Conservation (phyloP, 2,888 invertebrate genomes). For the Diadegma fenestrale region DNA sequence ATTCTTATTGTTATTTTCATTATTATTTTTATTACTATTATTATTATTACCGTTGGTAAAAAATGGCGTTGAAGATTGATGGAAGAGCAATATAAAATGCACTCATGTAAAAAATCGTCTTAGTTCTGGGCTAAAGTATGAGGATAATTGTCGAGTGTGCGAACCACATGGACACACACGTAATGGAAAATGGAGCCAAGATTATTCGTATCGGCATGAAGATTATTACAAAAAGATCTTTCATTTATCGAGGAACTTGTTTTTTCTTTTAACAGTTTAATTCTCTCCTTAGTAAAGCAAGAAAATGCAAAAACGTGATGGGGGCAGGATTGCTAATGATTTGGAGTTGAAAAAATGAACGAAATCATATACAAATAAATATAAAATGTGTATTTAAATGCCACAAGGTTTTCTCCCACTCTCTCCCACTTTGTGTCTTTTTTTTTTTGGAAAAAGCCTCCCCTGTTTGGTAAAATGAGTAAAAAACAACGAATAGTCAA, state of each 20-base stretch:
- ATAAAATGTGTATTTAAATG: slow-evolving; percentile 81
- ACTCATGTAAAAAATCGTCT: slow-evolving; percentile 58
- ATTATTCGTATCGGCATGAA: slow-evolving; percentile 10
- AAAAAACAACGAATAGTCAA: slow-evolving; percentile 59
- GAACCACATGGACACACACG: slow-evolving; percentile 4
- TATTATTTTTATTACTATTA: slow-evolving; percentile 5
- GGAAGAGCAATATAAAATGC: slow-evolving; percentile 55
- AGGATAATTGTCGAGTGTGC: slow-evolving; percentile 3
- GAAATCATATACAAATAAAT: slow-evolving; percentile 79
- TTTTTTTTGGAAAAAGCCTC: slow-evolving; percentile 25
- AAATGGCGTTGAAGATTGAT: slow-evolving; percentile 32
- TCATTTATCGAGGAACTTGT: slow-evolving; percentile 59
- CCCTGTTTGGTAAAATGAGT: slow-evolving; percentile 10
- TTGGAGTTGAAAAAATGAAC: slow-evolving; percentile 63
- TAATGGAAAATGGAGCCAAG: background rate
- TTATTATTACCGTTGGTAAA: slow-evolving; percentile 15
- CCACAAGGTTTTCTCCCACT: slow-evolving; percentile 73
- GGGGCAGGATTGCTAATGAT: slow-evolving; percentile 40
- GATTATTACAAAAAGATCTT: slow-evolving; percentile 41
- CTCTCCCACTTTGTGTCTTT: slow-evolving; percentile 38
- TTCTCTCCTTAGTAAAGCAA: slow-evolving; percentile 48
- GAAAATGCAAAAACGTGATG: background rate
- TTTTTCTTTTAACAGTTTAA: slow-evolving; percentile 38
- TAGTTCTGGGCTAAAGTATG: slow-evolving; percentile 18
- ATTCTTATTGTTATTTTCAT: background rate